These are phyloP conservation scores for Thumatha senex DNA, from an alignment of 2,888 invertebrate genomes.

Conservation along the genomic window DNA sequence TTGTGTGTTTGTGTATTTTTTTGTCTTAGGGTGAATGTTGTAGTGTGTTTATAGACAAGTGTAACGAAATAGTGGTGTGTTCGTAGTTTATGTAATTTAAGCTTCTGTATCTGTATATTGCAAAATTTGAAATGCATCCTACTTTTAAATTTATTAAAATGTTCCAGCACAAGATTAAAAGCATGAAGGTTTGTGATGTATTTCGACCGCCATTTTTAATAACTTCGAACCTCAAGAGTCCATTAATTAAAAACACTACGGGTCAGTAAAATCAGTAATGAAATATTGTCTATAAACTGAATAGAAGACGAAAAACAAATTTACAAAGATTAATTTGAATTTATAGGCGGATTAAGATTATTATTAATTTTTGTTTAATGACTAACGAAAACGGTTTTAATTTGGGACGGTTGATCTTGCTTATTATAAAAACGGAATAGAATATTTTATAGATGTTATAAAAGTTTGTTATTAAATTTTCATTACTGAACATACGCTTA, in stretches of 20 bases:
- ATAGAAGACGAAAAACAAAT: conserved; percentile 24
- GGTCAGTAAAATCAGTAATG: conserved; percentile 55
- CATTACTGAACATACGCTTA: no score
- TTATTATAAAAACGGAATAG: conserved; percentile 5
- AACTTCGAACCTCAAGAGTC: conserved; percentile 50
- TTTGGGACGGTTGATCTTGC: conserved; percentile 17
- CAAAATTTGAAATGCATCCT: not conserved
- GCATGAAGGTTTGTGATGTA: conserved; percentile 23
- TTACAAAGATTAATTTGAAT: conserved; percentile 36
- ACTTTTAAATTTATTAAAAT: conserved; percentile 13
- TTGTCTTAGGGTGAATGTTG: no score
- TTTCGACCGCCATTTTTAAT: conserved; percentile 43
- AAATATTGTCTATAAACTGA: conserved; percentile 48
- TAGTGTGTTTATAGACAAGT: no score
- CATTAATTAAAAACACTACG: conserved; percentile 72
- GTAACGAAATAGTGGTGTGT: no score
- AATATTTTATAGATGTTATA: no score
- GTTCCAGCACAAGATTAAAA: conserved; percentile 21
- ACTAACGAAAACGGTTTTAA: conserved; percentile 31
- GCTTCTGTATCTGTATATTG: no score
- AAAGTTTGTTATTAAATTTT: no score
- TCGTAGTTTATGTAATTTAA: no score
- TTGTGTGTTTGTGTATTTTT: no score
- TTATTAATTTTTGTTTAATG: conserved; percentile 40
- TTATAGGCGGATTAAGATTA: conserved; percentile 32